These are phyloP conservation scores for Volucella inflata DNA, from an alignment of 2,888 invertebrate species.

Conservation along the genomic window DNA sequence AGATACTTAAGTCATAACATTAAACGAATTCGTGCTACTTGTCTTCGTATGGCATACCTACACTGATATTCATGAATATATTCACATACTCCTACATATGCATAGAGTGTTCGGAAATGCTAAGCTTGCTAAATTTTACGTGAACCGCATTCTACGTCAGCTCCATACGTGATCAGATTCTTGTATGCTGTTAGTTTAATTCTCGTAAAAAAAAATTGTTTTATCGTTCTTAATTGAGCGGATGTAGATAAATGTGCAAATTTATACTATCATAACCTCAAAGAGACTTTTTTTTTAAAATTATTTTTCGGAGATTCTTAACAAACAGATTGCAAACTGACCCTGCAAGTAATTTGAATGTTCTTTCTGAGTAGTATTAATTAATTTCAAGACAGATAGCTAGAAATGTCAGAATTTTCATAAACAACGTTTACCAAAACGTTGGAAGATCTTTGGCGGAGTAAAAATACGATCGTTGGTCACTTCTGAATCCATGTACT, in stretches of 20 bases:
- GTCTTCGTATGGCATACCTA: no score
- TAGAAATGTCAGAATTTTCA: no score
- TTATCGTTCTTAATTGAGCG: constrained; percentile 1
- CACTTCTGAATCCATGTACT: no score
- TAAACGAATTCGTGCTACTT: no score
- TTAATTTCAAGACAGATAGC: not conserved
- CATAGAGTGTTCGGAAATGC: no score
- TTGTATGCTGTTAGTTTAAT: not conserved
- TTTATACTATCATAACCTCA: not conserved
- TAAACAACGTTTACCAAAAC: no score
- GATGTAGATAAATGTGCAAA: constrained; percentile 2
- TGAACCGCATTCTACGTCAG: not conserved
- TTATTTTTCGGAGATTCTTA: not conserved
- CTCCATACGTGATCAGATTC: constrained; percentile 1
- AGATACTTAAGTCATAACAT: no score
- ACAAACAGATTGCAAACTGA: constrained; percentile 9
- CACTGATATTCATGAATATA: no score
- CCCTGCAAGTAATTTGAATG: not conserved
- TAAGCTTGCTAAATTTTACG: no score
- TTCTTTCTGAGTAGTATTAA: not conserved
- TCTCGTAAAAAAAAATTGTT: not conserved
- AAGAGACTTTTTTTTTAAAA: not conserved
- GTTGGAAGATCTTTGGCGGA: no score
- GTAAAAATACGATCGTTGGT: no score
- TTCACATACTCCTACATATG: no score